Evolutionary conservation across 53 echinoderm and acorn worm genomes (phyloP), one percentile per base, ranked within the genome.

Genomic region (Apostichopus leukothele): DNA sequence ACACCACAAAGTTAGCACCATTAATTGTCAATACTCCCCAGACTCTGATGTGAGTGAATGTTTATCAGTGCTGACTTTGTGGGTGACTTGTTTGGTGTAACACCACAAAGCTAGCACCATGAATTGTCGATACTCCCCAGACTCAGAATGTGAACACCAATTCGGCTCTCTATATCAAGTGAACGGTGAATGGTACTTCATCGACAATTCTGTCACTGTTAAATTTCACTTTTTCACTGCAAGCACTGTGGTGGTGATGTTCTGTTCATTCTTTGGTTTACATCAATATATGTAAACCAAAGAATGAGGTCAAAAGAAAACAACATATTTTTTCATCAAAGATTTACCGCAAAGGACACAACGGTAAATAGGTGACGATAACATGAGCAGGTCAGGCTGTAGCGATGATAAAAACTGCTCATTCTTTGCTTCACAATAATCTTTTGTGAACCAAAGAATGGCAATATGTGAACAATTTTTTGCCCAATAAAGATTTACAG

Each of bases 1-100:
- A 11, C n/a, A 18, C 53, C 79, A 79, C 51, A 51, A 79, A 51
- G 50, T 52, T 52, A 79, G 18, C 79, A 79, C 79, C 79, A 26
- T 4, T 4, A 39, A 39, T 63, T 13, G 7, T 4, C 16, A 63
- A 13, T 63, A 16, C 63, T 16, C 5, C 63, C 16, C 63, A 63
- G 63, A 63, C 63, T 63, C 63, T 63, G 4, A 63, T 63, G 63
- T 63, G 3, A 39, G 39, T 39, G 39, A 3, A 39, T 39, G 39
- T 39, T 3, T 39, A 39, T 39, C 39, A 39, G 39, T 39, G 39
- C 39, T 79, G 16, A 51, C 50, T 19, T 52, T 51, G 51, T 51
- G 50, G 53, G 53, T 18, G 53, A 52, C 19, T 79, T 39, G 39
- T 3, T 39, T 39, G 39, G 39, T 39, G 18, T 39, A 52, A 11